Base-by-base conservation (phyloP, 2,797 vertebrate genomes). In the Thamnophis elegans region DNA sequence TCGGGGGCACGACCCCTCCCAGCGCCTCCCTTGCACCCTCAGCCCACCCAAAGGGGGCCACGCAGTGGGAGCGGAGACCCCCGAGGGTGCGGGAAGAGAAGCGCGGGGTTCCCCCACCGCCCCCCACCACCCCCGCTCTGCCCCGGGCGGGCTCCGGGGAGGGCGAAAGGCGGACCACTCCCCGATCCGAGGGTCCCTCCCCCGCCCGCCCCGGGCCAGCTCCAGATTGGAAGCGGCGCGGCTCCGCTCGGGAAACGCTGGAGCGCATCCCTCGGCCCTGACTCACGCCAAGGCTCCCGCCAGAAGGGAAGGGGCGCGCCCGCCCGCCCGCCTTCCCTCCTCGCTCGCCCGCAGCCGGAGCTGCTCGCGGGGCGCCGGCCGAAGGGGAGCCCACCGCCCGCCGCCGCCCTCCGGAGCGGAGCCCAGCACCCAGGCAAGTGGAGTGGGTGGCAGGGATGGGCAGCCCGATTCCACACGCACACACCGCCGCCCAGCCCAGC, bases 401-500 rank as follows among this genome's bases (percentile, higher is more conserved):
- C 58, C 47, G 4, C 25, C 10, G 11, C n/a, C 65, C n/a, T 9
- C 12, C 28, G 68, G 32, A 73, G n/a, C n/a, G 65, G 65, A 73
- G 65, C n/a, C n/a, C 65, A 16, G 65, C n/a, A 65, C 32, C 8
- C 73, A 78, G 73, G 73, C 73, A 78, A 78, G 73, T 42, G 73
- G 73, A 16, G 1, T 4, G 62, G 11, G 5, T 0, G 28, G n/a
- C 62, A 11, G n/a, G 32, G n/a, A 14, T 0, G n/a, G 65, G n/a
- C 5, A 10, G 16, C 47, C 47, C 47, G 47, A 51, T 5, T 51
- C 47, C 47, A 42, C 42, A 2, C 42, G 4, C n/a, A 2, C 1
- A 1, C 11, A 12, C 25, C 2, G 0, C 22, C 59, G 5, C 32
- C 16, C 7, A 8, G 32, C 16, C 7, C 32, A 32, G 73, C 0